Conservation (phyloP, 2,888 invertebrate genomes). For the Arrhopalites spinosus region DNA sequence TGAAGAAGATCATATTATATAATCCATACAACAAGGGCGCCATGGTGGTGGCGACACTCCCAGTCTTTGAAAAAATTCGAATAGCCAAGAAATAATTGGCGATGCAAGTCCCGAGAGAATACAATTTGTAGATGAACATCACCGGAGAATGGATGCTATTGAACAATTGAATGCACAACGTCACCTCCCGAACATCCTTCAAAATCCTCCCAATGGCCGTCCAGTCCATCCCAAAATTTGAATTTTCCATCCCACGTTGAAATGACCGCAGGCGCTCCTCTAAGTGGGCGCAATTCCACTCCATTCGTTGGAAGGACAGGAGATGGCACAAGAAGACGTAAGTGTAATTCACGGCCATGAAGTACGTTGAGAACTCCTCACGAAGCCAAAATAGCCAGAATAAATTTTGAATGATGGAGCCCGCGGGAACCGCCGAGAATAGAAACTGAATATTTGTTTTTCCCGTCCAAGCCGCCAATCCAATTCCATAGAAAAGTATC, state of each 20-base stretch:
- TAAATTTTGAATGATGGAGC: neutral
- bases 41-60: neutral
- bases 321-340: neutral
- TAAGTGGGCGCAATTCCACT: neutral
- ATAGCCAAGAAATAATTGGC: neutral
- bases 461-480: neutral
- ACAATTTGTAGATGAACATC: neutral
- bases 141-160: neutral
- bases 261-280: neutral
- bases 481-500: neutral
- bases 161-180: neutral
- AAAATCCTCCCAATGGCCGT: neutral
- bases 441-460: neutral
- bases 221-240: neutral
- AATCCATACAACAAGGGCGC: neutral
- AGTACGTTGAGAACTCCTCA: neutral
- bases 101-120: neutral
- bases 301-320: neutral
- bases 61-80: neutral
- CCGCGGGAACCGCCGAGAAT: neutral
- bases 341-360: neutral
- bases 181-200: neutral
- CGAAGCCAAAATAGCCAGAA: neutral
- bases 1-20: neutral
- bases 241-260: neutral